A percentile compares a stretch with the other conserved stretches of the same genome.
These are phyloP conservation scores for Chirona hameri DNA, from an alignment of 2,888 invertebrate genomes.

Conservation along the genomic window DNA sequence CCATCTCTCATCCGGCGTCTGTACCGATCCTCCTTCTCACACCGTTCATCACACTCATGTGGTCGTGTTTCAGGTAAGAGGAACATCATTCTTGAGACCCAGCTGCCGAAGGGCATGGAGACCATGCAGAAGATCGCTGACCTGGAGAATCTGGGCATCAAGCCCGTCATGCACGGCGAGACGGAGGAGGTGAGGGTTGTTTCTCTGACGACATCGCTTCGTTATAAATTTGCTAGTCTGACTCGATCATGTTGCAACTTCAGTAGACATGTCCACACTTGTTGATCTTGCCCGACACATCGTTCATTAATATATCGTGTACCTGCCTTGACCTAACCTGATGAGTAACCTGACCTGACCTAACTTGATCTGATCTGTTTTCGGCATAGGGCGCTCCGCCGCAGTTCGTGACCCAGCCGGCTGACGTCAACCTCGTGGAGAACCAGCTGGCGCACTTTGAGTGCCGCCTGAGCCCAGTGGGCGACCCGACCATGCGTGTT, in stretches of 20 bases:
- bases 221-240: no score
- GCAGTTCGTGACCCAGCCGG: constrained; percentile 81
- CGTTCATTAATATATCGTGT: no score
- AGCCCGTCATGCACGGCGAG: constrained; percentile 33
- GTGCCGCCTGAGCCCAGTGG: constrained; percentile 79
- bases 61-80: constrained; percentile 57
- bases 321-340: no score
- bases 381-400: constrained; percentile 54
- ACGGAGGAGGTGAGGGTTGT: not conserved
- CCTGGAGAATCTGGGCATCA: constrained; percentile 72
- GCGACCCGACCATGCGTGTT: constrained; percentile 81
- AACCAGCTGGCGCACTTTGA: constrained; percentile 90
- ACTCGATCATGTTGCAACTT: no score
- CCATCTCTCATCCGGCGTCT: no score
- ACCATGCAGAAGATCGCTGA: constrained; percentile 90
- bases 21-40: no score
- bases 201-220: no score
- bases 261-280: no score
- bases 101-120: constrained; percentile 88
- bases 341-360: no score
- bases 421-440: constrained; percentile 76
- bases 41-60: no score
- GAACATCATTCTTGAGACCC: constrained; percentile 85
- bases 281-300: no score
- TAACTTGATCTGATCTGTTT: not conserved